Evolutionary conservation across 2,797 vertebrate genomes (phyloP).

Genomic region (Sebastes hubbsi): DNA sequence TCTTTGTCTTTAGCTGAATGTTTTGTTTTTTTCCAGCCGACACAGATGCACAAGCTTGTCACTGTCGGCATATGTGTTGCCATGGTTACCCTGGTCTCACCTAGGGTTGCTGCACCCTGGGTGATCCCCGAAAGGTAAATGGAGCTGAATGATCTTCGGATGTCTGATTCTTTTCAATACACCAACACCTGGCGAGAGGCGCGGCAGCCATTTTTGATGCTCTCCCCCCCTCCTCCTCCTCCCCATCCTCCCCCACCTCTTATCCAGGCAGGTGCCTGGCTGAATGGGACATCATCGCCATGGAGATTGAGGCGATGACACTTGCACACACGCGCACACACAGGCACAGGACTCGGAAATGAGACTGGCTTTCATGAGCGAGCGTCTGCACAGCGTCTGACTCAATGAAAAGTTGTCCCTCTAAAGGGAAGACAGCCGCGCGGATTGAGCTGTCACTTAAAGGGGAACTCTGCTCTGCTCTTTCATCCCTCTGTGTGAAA

Average conservation of each 20-base stretch:
- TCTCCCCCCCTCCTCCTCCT: not conserved
- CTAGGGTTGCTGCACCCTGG: slow-evolving; percentile 39
- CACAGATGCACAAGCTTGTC: slow-evolving; percentile 40
- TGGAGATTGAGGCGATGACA: slow-evolving; percentile 61
- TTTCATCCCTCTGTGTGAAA: slow-evolving; percentile 36
- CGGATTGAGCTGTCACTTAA: slow-evolving; percentile 50
- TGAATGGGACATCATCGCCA: slow-evolving; percentile 67
- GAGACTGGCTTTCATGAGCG: slow-evolving; percentile 44
- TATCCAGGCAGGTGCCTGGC: slow-evolving; percentile 65
- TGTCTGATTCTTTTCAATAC: slow-evolving; percentile 59
- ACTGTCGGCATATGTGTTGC: slow-evolving; percentile 28
- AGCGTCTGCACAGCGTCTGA: slow-evolving; percentile 28
- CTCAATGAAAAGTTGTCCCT: slow-evolving; percentile 44
- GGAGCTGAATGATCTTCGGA: slow-evolving; percentile 71
- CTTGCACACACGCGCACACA: not conserved
- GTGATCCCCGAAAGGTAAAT: slow-evolving; percentile 74
- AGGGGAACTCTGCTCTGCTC: slow-evolving; percentile 45
- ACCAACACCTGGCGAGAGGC: slow-evolving; percentile 58
- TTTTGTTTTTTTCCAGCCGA: not conserved
- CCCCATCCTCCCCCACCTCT: slow-evolving; percentile 32
- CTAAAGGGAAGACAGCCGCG: slow-evolving; percentile 29
- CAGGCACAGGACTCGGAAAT: slow-evolving; percentile 40
- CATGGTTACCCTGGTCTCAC: slow-evolving; percentile 57
- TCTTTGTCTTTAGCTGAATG: slow-evolving; percentile 23
- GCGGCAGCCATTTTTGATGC: slow-evolving; percentile 28